These are phyloP conservation scores for Agrochola lota DNA, from an alignment of 2,888 invertebrate genomes.

Conservation along the genomic window DNA sequence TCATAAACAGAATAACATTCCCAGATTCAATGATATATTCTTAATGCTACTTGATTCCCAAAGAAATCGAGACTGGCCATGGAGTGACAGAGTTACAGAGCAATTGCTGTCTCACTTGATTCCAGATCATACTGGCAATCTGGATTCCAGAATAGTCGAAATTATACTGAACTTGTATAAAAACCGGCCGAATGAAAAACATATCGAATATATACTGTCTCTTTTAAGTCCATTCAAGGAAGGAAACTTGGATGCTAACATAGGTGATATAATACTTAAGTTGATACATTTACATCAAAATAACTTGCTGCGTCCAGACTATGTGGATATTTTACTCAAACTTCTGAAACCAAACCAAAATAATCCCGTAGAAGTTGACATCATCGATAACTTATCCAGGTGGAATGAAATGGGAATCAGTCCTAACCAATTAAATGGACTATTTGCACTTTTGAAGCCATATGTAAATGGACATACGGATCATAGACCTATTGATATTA, in stretches of 20 bases:
- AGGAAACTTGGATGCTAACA: conserved; percentile 14
- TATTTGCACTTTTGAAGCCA: conserved; percentile 50
- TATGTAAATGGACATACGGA: conserved; percentile 33
- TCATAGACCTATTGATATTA: conserved; percentile 47
- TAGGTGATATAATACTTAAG: conserved; percentile 24
- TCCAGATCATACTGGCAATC: conserved; percentile 45
- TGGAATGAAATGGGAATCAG: conserved; percentile 44
- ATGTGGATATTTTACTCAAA: conserved; percentile 38
- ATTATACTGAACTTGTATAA: conserved; percentile 35
- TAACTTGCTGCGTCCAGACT: conserved; percentile 32
- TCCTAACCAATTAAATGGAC: conserved; percentile 33
- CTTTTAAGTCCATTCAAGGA: conserved; percentile 44
- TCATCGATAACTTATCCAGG: conserved; percentile 30
- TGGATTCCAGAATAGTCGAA: conserved; percentile 48
- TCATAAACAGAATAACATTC: conserved; percentile 29
- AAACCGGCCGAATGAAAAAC: conserved; percentile 17
- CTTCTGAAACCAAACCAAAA: conserved; percentile 38
- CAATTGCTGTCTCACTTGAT: conserved; percentile 22
- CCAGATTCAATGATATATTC: conserved; percentile 41
- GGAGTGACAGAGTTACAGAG: conserved; percentile 36
- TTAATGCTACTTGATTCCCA: conserved; percentile 30
- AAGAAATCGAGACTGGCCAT: conserved; percentile 40
- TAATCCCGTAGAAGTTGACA: conserved; percentile 11
- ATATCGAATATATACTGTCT: conserved; percentile 45
- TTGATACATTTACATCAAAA: conserved; percentile 39